Evolutionary conservation across 1,140 invertebrate species (phyloP), one percentile per base, ranked within the genome.

Genomic region (Ceratina calcarata): DNA sequence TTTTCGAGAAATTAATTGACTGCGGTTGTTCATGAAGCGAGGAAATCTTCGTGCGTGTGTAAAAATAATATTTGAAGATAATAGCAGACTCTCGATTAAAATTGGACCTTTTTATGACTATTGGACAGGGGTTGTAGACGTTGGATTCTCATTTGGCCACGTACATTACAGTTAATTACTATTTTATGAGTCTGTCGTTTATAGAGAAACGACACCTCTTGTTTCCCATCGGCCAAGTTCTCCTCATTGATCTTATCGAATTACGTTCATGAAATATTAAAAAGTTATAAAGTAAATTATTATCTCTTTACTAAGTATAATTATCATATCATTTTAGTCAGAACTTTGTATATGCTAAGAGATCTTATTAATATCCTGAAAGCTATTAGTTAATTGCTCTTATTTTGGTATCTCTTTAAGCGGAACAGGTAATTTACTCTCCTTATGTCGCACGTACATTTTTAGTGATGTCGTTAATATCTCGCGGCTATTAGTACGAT

Each of bases 131-230:
- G 20, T 20, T 68, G 64, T 16, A 76, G 32, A 20, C 20, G 20
- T 49, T 45, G 16, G 37, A 51, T 60, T 18, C 18, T 68, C 58
- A 68, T 76, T 51, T n/a, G 1, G 32, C 62, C 20, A 27, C 15
- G 12, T 67, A 57, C 53, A 75, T 66, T 67, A 67, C 67, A 13
- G 55, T 76, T 69, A 76, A 76, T 69, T 69, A 22, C 37, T 24
- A 0, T 69, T 76, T 76, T 69, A 76, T 27, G 22, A 37, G 32
- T 67, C 58, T 76, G 32, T 58, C 73, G 64, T 57, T 20, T 58
- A 76, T 64, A 76, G 22, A 4, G 51, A 45, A 32, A 66, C 60
- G 49, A 24, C n/a, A 57, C 20, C 49, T 75, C 27, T 60, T 49
- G 4, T 20, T 76, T 76, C 60, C 60, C 58, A 69, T 60, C 55